Conservation (phyloP, 2,113 vertebrate genomes). For the Brevimyrus niger region DNA sequence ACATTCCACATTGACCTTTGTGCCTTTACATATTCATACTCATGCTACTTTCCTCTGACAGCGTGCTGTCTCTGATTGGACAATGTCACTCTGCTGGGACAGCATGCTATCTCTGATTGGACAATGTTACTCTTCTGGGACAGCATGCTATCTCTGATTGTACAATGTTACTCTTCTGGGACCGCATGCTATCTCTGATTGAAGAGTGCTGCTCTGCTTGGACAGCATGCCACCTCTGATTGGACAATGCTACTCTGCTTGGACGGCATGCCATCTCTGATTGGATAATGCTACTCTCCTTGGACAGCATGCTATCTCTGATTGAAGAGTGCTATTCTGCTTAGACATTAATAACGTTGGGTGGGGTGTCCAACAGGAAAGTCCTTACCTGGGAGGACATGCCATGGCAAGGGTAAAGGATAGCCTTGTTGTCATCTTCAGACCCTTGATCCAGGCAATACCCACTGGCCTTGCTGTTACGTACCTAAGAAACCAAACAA, state of each 20-base stretch:
- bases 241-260: background rate
- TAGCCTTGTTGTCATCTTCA: slow-evolving; percentile 88
- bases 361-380: slow-evolving; percentile 15
- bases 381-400: slow-evolving; percentile 91
- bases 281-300: background rate
- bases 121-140: background rate
- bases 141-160: background rate
- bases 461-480: slow-evolving; percentile 92
- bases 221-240: background rate
- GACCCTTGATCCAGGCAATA: slow-evolving; percentile 95
- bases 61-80: background rate
- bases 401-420: slow-evolving; percentile 92
- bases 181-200: background rate
- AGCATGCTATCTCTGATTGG: background rate
- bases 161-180: background rate
- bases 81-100: background rate
- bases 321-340: background rate
- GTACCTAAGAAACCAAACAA: slow-evolving; percentile 63
- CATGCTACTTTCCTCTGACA: background rate
- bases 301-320: background rate
- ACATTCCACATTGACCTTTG: background rate
- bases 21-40: background rate
- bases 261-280: background rate
- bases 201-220: background rate
- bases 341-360: background rate